Evolutionary conservation across 2,888 invertebrate species (phyloP), one percentile per base, ranked within the genome.

Genomic region (Dusona sp.): DNA sequence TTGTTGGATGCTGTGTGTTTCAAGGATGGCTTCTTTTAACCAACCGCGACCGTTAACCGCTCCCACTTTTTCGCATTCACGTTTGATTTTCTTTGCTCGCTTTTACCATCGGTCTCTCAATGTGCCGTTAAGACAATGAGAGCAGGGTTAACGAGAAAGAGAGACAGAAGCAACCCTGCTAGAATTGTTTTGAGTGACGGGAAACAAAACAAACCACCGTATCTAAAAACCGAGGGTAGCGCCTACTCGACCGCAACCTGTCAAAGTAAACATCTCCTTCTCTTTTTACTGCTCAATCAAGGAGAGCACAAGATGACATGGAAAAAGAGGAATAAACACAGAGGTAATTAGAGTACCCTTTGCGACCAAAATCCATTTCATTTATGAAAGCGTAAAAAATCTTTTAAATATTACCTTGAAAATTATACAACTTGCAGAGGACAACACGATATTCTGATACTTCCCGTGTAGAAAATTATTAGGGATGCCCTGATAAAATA

Each of bases 131-230:
- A 91, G 88, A 91, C 90, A 90, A 91, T 90, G 85, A 33, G 13
- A 80, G 80, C 84, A 68, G 79, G 87, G 79, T 87, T 88, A 86
- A 90, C 86, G 85, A 89, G 87, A 89, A 84, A 70, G 84, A 88
- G 85, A 87, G 84, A 89, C n/a, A 61, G 42, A 25, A 61, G 13
- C 19, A 64, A 19, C 25, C 38, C 11, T 16, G 65, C 51, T 65
- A 22, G 42, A 81, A 81, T 87, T 90, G 90, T 91, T 91, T 90
- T 88, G 88, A 88, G 81, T 81, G 72, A 88, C 87, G 83, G 74
- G 83, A 83, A 84, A 80, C 77, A 90, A 82, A 89, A 90, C 87
- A 83, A 84, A 86, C 79, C 67, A 64, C 13, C 70, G 29, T 51
- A 64, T 77, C 64, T 29, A 48, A 36, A 77, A 77, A 64, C 13